A percentile compares a stretch with the other conserved stretches of the same genome.
These are phyloP conservation scores for Tryphoninae sp. DNA, from an alignment of 2,888 invertebrate species.

Conservation along the genomic window DNA sequence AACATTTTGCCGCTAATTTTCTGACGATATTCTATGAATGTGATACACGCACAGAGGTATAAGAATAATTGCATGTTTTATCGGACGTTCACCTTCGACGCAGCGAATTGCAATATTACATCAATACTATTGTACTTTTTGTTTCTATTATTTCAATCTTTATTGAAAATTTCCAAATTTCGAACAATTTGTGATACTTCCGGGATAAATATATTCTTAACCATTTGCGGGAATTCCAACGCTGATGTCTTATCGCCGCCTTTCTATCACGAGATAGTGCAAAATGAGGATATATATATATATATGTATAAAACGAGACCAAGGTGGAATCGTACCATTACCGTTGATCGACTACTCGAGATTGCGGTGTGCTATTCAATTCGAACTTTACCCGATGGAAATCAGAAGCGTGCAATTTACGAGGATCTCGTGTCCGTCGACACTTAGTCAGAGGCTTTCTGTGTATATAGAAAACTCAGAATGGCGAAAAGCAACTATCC, in stretches of 20 bases:
- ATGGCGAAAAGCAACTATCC: conserved; percentile 66
- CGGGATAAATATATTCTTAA: conserved; percentile 31
- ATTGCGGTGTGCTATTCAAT: conserved; percentile 73
- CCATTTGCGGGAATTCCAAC: conserved; percentile 34
- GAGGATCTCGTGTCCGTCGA: conserved; percentile 76
- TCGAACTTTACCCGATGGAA: conserved; percentile 76
- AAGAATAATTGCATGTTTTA: background rate
- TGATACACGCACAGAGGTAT: background rate
- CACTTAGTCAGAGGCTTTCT: conserved; percentile 67
- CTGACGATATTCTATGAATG: conserved; percentile 10
- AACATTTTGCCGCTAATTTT: conserved; percentile 50
- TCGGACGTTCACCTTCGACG: background rate
- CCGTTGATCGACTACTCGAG: conserved; percentile 69
- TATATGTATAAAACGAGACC: background rate
- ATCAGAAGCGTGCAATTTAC: conserved; percentile 71
- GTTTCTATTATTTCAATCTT: too few relatives aligned
- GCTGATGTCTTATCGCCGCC: background rate
- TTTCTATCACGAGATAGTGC: conserved; percentile 22
- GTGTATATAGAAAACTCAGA: conserved; percentile 36
- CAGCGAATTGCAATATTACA: background rate
- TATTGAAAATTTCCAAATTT: conserved; percentile 3
- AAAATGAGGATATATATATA: background rate
- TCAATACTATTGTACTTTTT: too few relatives aligned
- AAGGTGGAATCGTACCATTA: conserved; percentile 56
- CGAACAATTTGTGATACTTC: background rate